Base-by-base conservation (phyloP, 2,797 vertebrate genomes). In the Smutsia gigantea region DNA sequence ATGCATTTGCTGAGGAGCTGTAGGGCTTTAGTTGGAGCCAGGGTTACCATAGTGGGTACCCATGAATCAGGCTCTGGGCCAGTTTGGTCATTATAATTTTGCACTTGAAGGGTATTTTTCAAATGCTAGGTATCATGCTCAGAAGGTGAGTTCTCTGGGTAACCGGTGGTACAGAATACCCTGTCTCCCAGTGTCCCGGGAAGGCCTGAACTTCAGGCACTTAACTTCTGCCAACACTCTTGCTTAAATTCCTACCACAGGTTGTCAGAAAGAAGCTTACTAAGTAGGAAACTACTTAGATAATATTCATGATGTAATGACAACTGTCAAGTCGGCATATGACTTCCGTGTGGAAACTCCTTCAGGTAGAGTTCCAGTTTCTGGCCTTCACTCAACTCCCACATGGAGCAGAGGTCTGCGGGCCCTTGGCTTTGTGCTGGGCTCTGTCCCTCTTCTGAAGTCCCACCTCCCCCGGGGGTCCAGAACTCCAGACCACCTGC, bases 41-140 rank as follows among this genome's bases (percentile, higher is more conserved):
- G 42, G 79, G 25, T 88, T 42, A 72, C 69, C 39, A 25, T 1
- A 42, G 12, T 91, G 92, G 93, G 34, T 77, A 37, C n/a, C 29
- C 19, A 39, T 86, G 86, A 96, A 75, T 64, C 55, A 61, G 64
- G 23, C 59, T 92, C 64, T 92, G 87, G 14, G 57, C 87, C 61
- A 91, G 64, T 68, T 59, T 46, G 12, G 23, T 34, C 53, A 66
- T 10, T 72, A 68, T 68, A 53, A 42, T 72, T 96, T 91, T 93
- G 19, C 69, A 68, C n/a, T 71, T 91, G 49, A 86, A 46, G 53
- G 13, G 1, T 78, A 14, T 82, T 94, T 82, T 94, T n/a, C 75
- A 81, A 31, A 68, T 94, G 68, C 15, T 55, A 74, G 75, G 34
- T n/a, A 11, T 89, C 53, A 46, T 1, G 42, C 81, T 82, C 69